Evolutionary conservation across 2,888 invertebrate species (phyloP).

Genomic region (Monopis laevigella): DNA sequence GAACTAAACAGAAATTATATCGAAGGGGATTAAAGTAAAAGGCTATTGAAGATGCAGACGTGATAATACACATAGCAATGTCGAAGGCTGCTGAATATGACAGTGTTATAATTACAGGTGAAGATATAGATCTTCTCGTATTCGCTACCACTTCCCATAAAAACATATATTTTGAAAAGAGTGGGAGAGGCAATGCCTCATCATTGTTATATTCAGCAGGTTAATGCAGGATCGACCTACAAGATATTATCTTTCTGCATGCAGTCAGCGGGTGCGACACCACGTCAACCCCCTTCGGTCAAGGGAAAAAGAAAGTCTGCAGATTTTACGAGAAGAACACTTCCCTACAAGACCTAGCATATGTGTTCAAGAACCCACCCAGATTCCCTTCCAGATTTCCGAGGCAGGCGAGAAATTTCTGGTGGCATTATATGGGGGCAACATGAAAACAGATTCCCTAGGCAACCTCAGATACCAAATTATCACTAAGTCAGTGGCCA

Average conservation of each 20-base stretch:
- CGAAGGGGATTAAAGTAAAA: neutral
- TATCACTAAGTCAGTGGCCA: conserved; percentile 8
- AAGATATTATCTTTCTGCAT: neutral
- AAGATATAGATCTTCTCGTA: neutral
- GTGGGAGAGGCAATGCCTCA: neutral
- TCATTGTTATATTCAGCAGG: neutral
- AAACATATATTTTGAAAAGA: neutral
- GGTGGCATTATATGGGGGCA: conserved; percentile 1
- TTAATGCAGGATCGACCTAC: neutral
- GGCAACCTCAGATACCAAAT: neutral
- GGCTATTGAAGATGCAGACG: neutral
- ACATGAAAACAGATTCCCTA: neutral
- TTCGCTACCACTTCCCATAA: neutral
- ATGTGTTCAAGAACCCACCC: neutral
- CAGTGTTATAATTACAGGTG: neutral
- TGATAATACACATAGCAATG: neutral
- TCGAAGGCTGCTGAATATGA: neutral
- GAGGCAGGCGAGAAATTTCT: conserved; percentile 5
- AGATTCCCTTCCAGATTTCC: neutral
- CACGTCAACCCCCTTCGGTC: neutral
- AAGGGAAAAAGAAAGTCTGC: neutral
- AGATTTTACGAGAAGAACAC: too few species aligned
- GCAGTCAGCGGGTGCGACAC: neutral
- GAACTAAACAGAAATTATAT: neutral
- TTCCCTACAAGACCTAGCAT: neutral